A percentile compares a stretch with the other conserved stretches of the same genome.
Conservation (phyloP, 1,140 invertebrate species). For the Saccostrea echinata region DNA sequence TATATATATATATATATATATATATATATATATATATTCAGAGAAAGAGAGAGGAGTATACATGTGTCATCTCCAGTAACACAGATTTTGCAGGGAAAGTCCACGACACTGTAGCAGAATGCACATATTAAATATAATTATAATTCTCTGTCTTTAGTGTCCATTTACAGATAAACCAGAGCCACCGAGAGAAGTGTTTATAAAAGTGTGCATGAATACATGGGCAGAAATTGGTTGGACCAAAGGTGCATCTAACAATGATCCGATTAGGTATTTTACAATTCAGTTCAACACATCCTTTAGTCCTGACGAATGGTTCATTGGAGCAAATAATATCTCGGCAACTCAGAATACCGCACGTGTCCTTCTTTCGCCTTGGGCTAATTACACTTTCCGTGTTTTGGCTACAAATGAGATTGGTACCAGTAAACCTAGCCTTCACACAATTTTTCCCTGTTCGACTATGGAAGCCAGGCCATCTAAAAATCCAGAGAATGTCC, state of each 20-base stretch:
- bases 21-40: too few species aligned
- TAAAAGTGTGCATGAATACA: conserved; percentile 82
- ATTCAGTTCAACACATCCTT: conserved; percentile 98
- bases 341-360: conserved; percentile 62
- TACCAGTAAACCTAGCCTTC: conserved; percentile 71
- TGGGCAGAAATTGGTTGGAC: conserved; percentile 87
- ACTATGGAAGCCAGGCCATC: conserved; percentile 89
- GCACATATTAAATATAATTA: too few species aligned
- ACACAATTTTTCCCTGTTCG: conserved; percentile 78
- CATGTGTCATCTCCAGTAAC: too few species aligned
- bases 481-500: conserved; percentile 97
- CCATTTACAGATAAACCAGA: conserved; percentile 91
- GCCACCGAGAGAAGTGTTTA: conserved; percentile 85
- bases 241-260: conserved; percentile 91
- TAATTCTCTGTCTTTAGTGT: neutral
- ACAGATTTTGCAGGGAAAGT: too few species aligned
- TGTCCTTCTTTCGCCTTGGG: conserved; percentile 85
- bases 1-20: too few species aligned
- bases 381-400: conserved; percentile 98
- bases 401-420: conserved; percentile 97
- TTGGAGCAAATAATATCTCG: conserved; percentile 60
- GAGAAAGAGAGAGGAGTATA: too few species aligned
- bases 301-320: conserved; percentile 92
- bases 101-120: too few species aligned
- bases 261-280: conserved; percentile 94